phyloP scores from a whole-genome alignment of 2,113 vertebrate species.

The Heterotis niloticus region DNA sequence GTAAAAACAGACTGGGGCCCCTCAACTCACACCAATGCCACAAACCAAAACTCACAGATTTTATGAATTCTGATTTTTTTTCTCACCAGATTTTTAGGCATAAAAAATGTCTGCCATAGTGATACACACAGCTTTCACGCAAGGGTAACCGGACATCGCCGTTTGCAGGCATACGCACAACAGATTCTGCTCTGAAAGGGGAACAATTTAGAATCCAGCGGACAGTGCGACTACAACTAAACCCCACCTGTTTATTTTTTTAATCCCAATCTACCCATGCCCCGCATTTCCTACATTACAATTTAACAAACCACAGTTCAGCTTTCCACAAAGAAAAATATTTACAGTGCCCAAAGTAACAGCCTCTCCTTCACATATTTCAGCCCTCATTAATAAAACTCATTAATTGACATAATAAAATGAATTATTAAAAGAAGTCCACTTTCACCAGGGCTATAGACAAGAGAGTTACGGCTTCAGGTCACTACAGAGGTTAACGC shows the following conservation, averaged over 20 bases:
- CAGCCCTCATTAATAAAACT: constrained; percentile 31
- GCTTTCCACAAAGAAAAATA: constrained; percentile 61
- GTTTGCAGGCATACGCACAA: too few species aligned
- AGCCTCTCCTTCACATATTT: constrained; percentile 33
- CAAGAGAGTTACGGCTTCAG: constrained; percentile 46
- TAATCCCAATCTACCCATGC: constrained; percentile 32
- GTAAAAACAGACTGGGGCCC: too few species aligned
- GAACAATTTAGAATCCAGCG: constrained; percentile 47
- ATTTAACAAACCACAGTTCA: constrained; percentile 56
- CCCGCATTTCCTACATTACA: constrained; percentile 57
- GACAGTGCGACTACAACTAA: constrained; percentile 48
- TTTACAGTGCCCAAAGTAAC: constrained; percentile 65
- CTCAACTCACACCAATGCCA: too few species aligned
- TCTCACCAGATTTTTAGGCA: too few species aligned
- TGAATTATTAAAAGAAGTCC: constrained; percentile 47
- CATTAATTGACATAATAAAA: constrained; percentile 44
- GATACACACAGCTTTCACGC: too few species aligned
- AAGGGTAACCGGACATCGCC: too few species aligned
- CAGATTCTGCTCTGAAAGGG: too few species aligned
- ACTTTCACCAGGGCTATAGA: constrained; percentile 27
- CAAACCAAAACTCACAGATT: too few species aligned
- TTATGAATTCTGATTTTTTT: too few species aligned
- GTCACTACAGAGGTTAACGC: constrained; percentile 29
- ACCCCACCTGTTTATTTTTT: constrained; percentile 44
- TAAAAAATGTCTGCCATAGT: too few species aligned